phyloP scores from a whole-genome alignment of 2,888 invertebrate species.

The Caradrina clavipalpis region DNA sequence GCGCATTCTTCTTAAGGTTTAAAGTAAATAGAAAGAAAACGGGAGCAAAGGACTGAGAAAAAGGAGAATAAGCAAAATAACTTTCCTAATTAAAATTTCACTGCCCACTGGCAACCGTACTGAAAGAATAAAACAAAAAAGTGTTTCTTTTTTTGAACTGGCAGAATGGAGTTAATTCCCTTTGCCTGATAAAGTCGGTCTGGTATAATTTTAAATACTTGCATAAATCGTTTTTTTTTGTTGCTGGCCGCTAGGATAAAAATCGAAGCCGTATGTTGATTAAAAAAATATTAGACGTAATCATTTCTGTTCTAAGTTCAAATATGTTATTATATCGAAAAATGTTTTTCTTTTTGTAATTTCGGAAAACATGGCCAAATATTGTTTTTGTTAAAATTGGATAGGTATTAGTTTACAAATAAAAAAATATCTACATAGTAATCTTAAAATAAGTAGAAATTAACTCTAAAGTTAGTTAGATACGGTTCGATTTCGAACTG shows the following conservation, averaged over 20 bases:
- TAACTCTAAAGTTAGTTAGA: no score
- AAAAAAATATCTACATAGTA: no score
- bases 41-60: constrained; percentile 62
- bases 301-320: constrained; percentile 5
- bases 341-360: no score
- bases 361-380: no score
- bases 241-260: constrained; percentile 17
- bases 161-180: constrained; percentile 73
- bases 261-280: neutral
- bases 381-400: no score
- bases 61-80: constrained; percentile 74
- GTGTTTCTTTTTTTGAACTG: constrained; percentile 63
- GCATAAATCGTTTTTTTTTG: constrained; percentile 45
- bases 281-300: constrained; percentile 19
- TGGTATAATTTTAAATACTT: constrained; percentile 59
- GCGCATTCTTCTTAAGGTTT: constrained; percentile 15
- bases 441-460: no score
- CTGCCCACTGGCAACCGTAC: constrained; percentile 74
- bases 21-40: constrained; percentile 30
- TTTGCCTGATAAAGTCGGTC: constrained; percentile 67
- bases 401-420: no score
- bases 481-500: neutral
- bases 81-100: constrained; percentile 85
- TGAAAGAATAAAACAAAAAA: constrained; percentile 72
- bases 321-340: neutral